Evolutionary conservation across 2,888 invertebrate genomes (phyloP), one percentile per base, ranked within the genome.

Genomic region (Plemyria rubiginata): DNA sequence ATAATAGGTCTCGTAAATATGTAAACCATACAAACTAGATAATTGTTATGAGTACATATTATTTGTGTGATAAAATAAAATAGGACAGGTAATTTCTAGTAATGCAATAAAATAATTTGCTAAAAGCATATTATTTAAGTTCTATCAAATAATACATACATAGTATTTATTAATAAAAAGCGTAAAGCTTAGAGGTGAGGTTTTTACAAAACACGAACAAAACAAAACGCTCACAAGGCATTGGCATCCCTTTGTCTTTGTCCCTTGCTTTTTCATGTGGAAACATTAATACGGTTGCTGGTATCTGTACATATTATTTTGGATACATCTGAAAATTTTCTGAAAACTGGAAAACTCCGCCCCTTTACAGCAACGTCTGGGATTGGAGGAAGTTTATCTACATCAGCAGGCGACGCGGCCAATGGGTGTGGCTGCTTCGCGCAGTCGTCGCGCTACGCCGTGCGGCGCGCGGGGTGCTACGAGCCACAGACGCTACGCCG

Each of bases 261-360:
- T 67, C 69, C 65, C 72, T 70, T 68, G 77, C 72, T 73, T 76
- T 77, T 78, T 77, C 74, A 73, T 76, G 76, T 77, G 79, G 78
- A 79, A 80, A 78, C 78, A 79, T 81, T 77, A 76, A 76, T 76
- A 78, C 79, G 77, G 78, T 81, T 79, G 76, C 70, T 74, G 72
- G 75, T 70, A 74, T 72, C 76, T 77, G 71, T 82, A 84, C 62
- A 71, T 55, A 55, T 58, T 72, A 80, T 83, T 85, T 86, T 85
- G 79, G 79, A 81, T 77, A 71, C 77, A 82, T 75, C 90, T 90
- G 90, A 89, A 91, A 89, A 83, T 87, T 89, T 90, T 90, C 92
- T 85, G 92, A 91, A 92, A 90, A 82, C 84, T 86, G 75, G 80
- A 82, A 84, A 85, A 81, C 87, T 79, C 82, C 91, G 87, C 92